Base-by-base conservation (phyloP, 2,113 vertebrate species). In the Smithornis capensis region DNA sequence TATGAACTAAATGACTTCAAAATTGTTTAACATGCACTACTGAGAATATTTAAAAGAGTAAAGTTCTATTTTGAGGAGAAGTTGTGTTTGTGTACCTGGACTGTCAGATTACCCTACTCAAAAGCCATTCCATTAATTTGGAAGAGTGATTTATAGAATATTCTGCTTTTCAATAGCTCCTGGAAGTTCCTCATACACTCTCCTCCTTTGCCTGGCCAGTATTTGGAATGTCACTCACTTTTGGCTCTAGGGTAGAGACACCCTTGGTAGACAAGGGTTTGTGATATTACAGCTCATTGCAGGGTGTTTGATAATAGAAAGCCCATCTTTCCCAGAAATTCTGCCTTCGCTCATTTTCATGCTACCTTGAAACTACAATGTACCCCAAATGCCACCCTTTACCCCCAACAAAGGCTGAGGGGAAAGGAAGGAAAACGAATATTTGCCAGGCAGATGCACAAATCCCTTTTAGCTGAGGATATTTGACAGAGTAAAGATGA, bases 351-450 rank as follows among this genome's bases (percentile, higher is more conserved):
- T 55, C 14, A 13, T 89, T 87, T 73, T 35, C 25, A 28, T 0
- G 0, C 40, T 35, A 33, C 21, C 27, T 70, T 7, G 2, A 69
- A 89, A n/a, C 22, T 47, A 8, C 55, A 49, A 10, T 0, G 0
- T 5, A 3, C 9, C 50, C 47, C 77, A 89, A 35, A 70, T 1
- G 0, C 33, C 16, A 28, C 13, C 25, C 15, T 86, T 67, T 23
- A 29, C 2, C 15, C 5, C 4, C 1, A 28, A 69, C 65, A 81
- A 27, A 9, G 25, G 29, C 25, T 29, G 69, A 74, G 38, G 12
- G 25, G 4, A 12, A 60, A 67, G 42, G 57, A 73, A 31, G 17
- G 8, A 37, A 60, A 42, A 18, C 21, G 23, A 27, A 2, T 45
- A 14, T 68, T 60, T 95, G 68, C 68, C n/a, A 78, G 87, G 84